Conservation (phyloP, 2,888 invertebrate genomes). For the Sepioteuthis lessoniana region DNA sequence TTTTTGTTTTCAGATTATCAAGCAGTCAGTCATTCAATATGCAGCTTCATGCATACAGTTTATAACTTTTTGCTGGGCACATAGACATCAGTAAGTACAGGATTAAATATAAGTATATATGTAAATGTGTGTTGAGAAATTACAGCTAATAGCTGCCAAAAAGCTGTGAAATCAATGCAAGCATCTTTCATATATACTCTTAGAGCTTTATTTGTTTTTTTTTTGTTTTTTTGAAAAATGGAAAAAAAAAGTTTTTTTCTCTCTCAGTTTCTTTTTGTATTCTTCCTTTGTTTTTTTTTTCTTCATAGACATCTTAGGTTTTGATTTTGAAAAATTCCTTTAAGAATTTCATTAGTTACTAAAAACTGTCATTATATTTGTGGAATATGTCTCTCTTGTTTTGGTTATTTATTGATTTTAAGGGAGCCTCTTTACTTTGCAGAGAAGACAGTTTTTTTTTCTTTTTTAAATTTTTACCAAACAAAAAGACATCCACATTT, state of each 20-base stretch:
- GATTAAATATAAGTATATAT: not conserved
- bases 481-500: not conserved
- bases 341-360: not conserved
- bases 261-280: not conserved
- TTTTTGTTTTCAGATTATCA: not conserved
- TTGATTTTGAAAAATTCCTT: not conserved
- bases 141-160: conserved; percentile 21
- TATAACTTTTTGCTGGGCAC: not conserved
- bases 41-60: not conserved
- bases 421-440: not conserved
- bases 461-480: not conserved
- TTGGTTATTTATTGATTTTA: not conserved
- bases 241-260: not conserved
- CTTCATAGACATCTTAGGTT: not conserved
- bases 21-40: not conserved
- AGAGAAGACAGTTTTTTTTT: not conserved
- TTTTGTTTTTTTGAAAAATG: not conserved
- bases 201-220: not conserved
- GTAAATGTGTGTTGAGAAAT: conserved; percentile 6
- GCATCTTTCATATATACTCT: not conserved
- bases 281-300: not conserved
- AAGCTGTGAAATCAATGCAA: not conserved
- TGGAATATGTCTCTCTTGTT: not conserved
- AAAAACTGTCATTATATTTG: not conserved
- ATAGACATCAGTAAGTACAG: not conserved